Conservation (phyloP, 2,113 vertebrate genomes). For the Leucopsar rothschildi region DNA sequence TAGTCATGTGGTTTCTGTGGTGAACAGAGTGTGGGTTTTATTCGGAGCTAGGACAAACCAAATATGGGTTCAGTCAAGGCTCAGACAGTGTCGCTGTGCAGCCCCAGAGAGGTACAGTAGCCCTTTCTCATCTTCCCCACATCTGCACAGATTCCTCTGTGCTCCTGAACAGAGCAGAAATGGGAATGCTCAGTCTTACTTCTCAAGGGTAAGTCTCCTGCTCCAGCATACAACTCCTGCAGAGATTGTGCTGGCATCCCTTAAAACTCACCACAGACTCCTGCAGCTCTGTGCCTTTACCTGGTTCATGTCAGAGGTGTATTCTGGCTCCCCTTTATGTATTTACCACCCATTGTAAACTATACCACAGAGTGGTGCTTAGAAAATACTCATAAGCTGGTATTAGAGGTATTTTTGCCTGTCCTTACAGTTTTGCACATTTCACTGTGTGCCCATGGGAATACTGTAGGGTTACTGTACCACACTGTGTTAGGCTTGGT, state of each 20-base stretch:
- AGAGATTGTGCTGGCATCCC: neutral
- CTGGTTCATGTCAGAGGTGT: neutral
- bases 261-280: fast-evolving
- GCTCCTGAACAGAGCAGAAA: neutral
- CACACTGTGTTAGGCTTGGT: neutral
- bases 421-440: neutral
- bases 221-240: neutral
- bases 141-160: neutral
- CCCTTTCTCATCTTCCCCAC: neutral
- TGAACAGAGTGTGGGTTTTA: neutral
- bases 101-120: neutral
- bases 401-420: neutral
- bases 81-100: neutral
- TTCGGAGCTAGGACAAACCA: neutral
- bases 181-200: neutral
- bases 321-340: neutral
- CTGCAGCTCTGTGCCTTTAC: neutral
- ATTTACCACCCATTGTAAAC: neutral
- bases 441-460: neutral
- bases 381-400: neutral
- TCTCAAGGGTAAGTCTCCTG: neutral
- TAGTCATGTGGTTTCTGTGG: neutral
- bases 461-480: neutral
- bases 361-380: neutral
- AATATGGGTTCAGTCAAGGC: neutral